Percentiles rank a stretch among this genome's conserved stretches.
phyloP scores from a whole-genome alignment of 2,797 vertebrate genomes.

The Lerista edwardsae region DNA sequence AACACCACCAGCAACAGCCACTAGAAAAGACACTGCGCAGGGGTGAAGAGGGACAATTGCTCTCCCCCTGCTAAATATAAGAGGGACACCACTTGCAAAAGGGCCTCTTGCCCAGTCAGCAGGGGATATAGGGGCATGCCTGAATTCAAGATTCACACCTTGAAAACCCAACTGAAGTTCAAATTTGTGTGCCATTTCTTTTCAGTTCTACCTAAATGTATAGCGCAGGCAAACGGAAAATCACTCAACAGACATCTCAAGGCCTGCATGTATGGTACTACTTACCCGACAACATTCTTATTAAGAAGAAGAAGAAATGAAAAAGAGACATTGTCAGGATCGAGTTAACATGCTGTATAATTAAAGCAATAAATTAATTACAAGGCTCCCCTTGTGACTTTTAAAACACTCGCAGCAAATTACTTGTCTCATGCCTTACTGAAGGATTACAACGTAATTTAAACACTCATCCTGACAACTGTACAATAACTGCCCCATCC shows the following conservation, averaged over 20 bases:
- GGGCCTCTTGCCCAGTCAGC: no score
- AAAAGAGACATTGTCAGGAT: conserved; percentile 37
- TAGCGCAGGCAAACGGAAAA: conserved; percentile 20
- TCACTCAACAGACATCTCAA: background rate
- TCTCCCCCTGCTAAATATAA: no score
- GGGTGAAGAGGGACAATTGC: no score
- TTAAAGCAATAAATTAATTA: conserved; percentile 60
- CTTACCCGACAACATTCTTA: conserved; percentile 40
- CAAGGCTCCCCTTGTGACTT: conserved; percentile 43
- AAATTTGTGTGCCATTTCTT: conserved; percentile 17
- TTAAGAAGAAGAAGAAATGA: background rate
- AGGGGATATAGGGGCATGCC: no score
- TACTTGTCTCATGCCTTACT: conserved; percentile 17
- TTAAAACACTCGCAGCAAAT: conserved; percentile 45
- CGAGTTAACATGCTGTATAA: conserved; percentile 41
- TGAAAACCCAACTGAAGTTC: background rate
- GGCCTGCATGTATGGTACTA: conserved; percentile 21
- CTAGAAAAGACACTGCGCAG: no score
- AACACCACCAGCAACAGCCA: no score
- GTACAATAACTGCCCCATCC: background rate
- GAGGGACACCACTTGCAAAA: no score
- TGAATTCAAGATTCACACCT: no score
- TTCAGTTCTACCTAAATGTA: background rate
- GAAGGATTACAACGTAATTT: background rate
- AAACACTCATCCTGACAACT: background rate